Base-by-base conservation (phyloP, 2,888 invertebrate species). In the Drosophila neutralis region DNA sequence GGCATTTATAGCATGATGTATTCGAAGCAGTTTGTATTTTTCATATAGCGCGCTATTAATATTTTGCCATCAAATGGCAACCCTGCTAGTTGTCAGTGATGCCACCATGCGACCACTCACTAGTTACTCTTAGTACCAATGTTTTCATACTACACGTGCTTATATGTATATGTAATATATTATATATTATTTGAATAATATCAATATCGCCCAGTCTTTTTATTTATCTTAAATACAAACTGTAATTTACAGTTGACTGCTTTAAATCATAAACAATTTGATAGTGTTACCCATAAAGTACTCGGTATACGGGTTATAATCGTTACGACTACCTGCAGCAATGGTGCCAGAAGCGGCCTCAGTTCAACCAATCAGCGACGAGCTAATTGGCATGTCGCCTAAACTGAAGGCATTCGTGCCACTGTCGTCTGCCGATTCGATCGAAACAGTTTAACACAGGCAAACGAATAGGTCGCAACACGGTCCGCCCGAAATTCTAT, bases 341-440 rank as follows among this genome's bases (percentile, higher is more conserved):
- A 87, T 73, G 54, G 0, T 80, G 85, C 60, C 85, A 85, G 80
- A 85, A 52, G 82, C 82, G 36, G 49, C 84, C 85, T 45, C 18
- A 33, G 3, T 2, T 21, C 48, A 62, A 40, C 85, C 85, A 85
- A 85, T 85, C 66, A 74, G 68, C 24, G 36, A 1, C 21, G 33
- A 60, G 60, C 27, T 53, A 58, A 49, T 71, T 71, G 56, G 76
- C 59, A 74, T 56, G 51, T 65, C 52, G 67, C 42, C 58, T 65
- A 49, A 70, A 68, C 78, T 78, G 33, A 68, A 62, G 74, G 78
- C 57, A 78, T 79, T 73, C 69, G 60, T 69, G 56, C 63, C 42
- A 42, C 21, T 42, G 59, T 58, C 51, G 65, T 49, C 72, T 57
- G 66, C 63, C 33, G 67, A 61, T 74, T 68, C 68, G 63, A 78